Base-by-base conservation (phyloP, 2,113 vertebrate species). In the Emydocephalus ijimae region DNA sequence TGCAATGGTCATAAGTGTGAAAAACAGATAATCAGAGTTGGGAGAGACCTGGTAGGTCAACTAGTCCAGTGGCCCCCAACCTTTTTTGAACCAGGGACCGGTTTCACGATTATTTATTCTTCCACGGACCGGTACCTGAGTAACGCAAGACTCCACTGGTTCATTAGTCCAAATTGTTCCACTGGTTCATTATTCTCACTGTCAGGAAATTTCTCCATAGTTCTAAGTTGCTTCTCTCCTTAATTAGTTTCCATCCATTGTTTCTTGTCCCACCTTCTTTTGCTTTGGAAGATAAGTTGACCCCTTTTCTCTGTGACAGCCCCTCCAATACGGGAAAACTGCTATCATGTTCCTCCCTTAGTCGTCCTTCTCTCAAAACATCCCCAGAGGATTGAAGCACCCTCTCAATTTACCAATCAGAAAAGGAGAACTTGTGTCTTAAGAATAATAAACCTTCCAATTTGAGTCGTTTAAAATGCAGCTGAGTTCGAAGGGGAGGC, bases 331-430 rank as follows among this genome's bases (percentile, higher is more conserved):
- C 11, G 5, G 12, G 29, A 69, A n/a, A 4, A n/a, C 61, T n/a
- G 61, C 29, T 15, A 1, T 69, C 12, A 15, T n/a, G 4, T 6
- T 15, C 26, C 7, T 1, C 61, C 29, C 0, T 4, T 1, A 29
- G 0, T 69, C 61, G 12, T 34, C 2, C 12, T n/a, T n/a, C n/a
- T 69, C 29, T 34, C 12, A 15, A 69, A 81, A 81, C 34, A 39
- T 1, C 3, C 18, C 74, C 6, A 21, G 34, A 81, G 18, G 18
- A 81, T 81, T 39, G 74, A 81, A 3, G 1, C 18, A 21, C 6
- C 6, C 18, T 0, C 15, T 43, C 34, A 21, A 81, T 81, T 81
- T 39, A 9, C 74, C 18, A 81, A 81, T 20, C 7, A 43, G 34
- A 43, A 81, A 81, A 81, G 2, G 69, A 21, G 20, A 20, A 39